These are phyloP conservation scores for Turritopsis rubra DNA, from an alignment of 30 jellyfish, hydroid and myxozoan genomes.

Conservation along the genomic window DNA sequence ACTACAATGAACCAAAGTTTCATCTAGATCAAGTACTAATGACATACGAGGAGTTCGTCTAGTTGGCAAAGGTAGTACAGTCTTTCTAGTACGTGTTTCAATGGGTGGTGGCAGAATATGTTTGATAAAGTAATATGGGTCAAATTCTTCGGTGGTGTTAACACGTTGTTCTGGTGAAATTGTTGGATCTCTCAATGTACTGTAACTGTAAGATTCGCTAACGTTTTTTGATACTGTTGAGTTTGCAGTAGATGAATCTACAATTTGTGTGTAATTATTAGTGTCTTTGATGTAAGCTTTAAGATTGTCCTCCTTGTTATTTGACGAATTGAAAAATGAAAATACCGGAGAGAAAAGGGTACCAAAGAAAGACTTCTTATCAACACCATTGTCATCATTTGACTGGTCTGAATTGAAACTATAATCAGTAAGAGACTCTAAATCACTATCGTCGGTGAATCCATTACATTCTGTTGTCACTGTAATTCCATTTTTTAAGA, in stretches of 20 bases:
- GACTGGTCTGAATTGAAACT: neutral
- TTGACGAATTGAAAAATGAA: constrained; percentile 57
- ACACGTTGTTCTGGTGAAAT: constrained; percentile 42
- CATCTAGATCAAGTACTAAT: constrained; percentile 89
- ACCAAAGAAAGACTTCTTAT: constrained; percentile 67
- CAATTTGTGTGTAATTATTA: neutral
- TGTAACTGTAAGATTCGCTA: neutral
- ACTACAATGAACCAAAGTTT: constrained; percentile 96
- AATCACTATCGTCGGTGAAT: constrained; percentile 26
- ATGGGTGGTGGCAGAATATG: constrained; percentile 85
- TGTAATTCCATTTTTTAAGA: constrained; percentile 7
- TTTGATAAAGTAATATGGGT: constrained; percentile 69
- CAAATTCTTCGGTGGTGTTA: constrained; percentile 53
- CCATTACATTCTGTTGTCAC: constrained; percentile 38
- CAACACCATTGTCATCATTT: neutral
- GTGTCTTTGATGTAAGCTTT: constrained; percentile 8
- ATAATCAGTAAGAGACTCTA: constrained; percentile 21
- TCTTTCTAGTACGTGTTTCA: constrained; percentile 47
- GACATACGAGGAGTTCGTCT: constrained; percentile 76
- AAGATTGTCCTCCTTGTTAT: neutral
- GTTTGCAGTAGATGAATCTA: neutral
- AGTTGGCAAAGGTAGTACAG: constrained; percentile 88
- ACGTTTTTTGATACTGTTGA: neutral
- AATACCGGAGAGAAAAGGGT: constrained; percentile 92
- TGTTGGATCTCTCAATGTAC: constrained; percentile 14